Conservation (phyloP, 1,140 invertebrate species). For the Drusus annulatus region DNA sequence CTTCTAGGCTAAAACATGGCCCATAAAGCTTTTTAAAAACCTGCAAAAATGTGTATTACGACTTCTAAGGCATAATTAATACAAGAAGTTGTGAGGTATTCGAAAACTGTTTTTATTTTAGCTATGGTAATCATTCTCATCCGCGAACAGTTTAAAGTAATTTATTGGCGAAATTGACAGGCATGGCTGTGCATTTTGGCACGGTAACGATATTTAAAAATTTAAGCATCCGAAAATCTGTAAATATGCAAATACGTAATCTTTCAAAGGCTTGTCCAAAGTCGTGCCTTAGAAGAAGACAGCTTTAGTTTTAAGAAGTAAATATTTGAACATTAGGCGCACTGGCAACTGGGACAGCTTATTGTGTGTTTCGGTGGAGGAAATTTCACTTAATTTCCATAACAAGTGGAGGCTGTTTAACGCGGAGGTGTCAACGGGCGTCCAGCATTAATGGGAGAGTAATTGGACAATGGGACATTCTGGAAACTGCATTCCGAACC, state of each 20-base stretch:
- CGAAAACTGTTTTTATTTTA: background rate
- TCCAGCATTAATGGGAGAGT: conserved; percentile 17
- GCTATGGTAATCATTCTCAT: too few relatives aligned
- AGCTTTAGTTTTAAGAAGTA: conserved; percentile 28
- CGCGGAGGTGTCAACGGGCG: conserved; percentile 30
- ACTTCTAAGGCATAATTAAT: too few relatives aligned
- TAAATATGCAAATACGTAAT: conserved; percentile 22
- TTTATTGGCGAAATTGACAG: background rate
- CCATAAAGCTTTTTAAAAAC: too few relatives aligned
- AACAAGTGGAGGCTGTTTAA: conserved; percentile 10
- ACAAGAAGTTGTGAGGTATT: too few relatives aligned
- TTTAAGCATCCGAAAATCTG: background rate
- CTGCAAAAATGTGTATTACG: too few relatives aligned
- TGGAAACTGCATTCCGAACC: background rate
- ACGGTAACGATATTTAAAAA: background rate
- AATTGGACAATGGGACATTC: conserved; percentile 21
- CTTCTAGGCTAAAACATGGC: too few relatives aligned
- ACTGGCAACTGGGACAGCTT: background rate
- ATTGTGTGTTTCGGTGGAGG: background rate
- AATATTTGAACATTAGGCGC: conserved; percentile 27
- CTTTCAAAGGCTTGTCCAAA: background rate
- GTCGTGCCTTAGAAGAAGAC: conserved; percentile 9
- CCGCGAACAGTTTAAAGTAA: background rate
- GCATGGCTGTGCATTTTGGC: conserved; percentile 22
- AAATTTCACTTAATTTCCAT: conserved; percentile 39